phyloP scores from a whole-genome alignment of 1,140 invertebrate species.

The Scaptodrosophila lebanonensis region DNA sequence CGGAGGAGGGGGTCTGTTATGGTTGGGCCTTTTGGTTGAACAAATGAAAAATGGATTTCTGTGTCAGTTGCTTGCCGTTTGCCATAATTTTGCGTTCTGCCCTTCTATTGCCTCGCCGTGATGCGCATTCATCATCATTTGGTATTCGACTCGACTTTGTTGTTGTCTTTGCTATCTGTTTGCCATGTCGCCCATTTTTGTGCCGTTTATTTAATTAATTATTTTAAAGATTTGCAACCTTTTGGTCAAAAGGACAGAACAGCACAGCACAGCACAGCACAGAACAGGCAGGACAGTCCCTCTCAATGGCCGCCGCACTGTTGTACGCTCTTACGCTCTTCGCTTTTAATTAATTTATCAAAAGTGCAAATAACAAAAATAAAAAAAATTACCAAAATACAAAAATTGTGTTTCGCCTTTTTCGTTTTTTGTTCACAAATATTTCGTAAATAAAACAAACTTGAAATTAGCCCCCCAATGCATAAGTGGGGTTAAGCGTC shows the following conservation, averaged over 20 bases:
- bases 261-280: no score
- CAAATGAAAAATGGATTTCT: conserved; percentile 76
- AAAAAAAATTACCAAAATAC: no score
- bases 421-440: conserved; percentile 46
- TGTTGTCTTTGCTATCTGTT: conserved; percentile 30
- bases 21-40: conserved; percentile 52
- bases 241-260: conserved; percentile 18
- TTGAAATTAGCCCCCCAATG: conserved; percentile 58
- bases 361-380: conserved; percentile 73
- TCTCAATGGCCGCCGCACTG: no score
- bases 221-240: conserved; percentile 67
- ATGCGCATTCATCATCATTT: conserved; percentile 73
- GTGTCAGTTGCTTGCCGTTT: conserved; percentile 71
- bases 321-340: no score
- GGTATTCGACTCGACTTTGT: conserved; percentile 47
- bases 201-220: conserved; percentile 73
- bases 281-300: neutral
- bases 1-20: no score
- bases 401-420: conserved; percentile 44
- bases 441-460: conserved; percentile 66
- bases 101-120: conserved; percentile 35
- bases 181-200: conserved; percentile 32
- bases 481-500: conserved; percentile 65
- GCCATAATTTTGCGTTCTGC: conserved; percentile 13
- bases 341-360: conserved; percentile 73